Evolutionary conservation across 2,888 invertebrate genomes (phyloP), one percentile per base, ranked within the genome.

Genomic region (Orgyia antiqua): DNA sequence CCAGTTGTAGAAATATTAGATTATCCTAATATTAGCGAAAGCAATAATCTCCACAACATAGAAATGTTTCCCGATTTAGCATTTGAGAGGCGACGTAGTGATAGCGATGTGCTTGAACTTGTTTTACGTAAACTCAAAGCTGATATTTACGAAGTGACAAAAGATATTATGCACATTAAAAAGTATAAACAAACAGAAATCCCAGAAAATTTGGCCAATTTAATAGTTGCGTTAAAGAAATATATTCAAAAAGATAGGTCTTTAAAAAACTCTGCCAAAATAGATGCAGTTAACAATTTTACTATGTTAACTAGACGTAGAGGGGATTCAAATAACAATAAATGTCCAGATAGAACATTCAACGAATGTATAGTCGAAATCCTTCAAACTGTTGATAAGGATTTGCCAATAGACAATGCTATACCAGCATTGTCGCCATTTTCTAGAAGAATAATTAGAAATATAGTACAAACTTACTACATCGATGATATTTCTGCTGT

Each of bases 71-170:
- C 45, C 5, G 40, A 57, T 10, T 31, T 36, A 12, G 33, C 36
- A 12, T 11, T 33, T 17, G 39, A 55, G 27, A 36, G 51, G 12
- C 57, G 57, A 42, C 62, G 42, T 41, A 38, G 28, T 2, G 51
- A 53, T 24, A 28, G 36, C 2, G 41, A 45, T 30, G 23, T 33
- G 1, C 24, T 57, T 17, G 51, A 67, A 2, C 63, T 60, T 29
- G 55, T 63, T n/a, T 21, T 65, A 4, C 41, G 42, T 4, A 76
- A 73, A 50, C 39, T 79, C n/a, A 72, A 69, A 60, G 44, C 28
- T 13, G 74, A 79, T 35, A 61, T 79, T 13, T 60, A 62, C 13
- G 65, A 68, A 50, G 69, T 75, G 1, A 48, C 76, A 12, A 59
- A 27, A 46, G 72, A 75, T 36, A 43, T 76, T 8, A 34, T 51